Evolutionary conservation across 1,140 invertebrate genomes (phyloP), one percentile per base, ranked within the genome.

Genomic region (Hyposmocoma kahamanoa): DNA sequence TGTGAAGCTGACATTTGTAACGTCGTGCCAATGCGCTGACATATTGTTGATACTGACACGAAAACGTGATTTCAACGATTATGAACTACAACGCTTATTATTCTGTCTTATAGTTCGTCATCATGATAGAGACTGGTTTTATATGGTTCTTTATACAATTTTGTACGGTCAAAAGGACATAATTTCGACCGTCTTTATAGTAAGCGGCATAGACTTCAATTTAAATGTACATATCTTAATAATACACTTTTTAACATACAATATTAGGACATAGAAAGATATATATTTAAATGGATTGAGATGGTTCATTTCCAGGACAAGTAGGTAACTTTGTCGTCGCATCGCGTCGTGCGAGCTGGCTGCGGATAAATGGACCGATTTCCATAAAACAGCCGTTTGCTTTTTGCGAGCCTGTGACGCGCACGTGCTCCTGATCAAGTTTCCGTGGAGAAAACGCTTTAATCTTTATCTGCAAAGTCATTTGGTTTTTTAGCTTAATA

Each of bases 291-390:
- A 50, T 49, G 46, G 19, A 20, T 67, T 44, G 66, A 78, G 71
- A n/a, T 66, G 70, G 62, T 65, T 70, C 68, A 67, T 67, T 74
- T 85, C 82, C 82, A 67, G 76, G 56, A 85, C 79, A 85, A 83
- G 77, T 75, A 67, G 74, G n/a, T n/a, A n/a, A n/a, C 69, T 85
- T 78, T 85, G 82, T 83, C 77, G 76, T 67, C 57, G 56, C n/a
- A n/a, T n/a, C n/a, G n/a, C n/a, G n/a, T n/a, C n/a, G n/a, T n/a
- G 38, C 38, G 9, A 8, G 76, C 71, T 78, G 74, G 71, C 61
- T 56, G 56, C 62, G 50, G 60, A 65, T 58, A 66, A 74, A 80
- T 74, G 59, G 64, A 42, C 43, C 36, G 32, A 85, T 84, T 83
- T 76, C 70, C 81, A 84, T 84, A 84, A 84, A 84, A 77, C 52